Percentiles rank a stretch among this genome's conserved stretches.
Conservation (phyloP, 2,888 invertebrate genomes). For the Silvanus unidentatus region DNA sequence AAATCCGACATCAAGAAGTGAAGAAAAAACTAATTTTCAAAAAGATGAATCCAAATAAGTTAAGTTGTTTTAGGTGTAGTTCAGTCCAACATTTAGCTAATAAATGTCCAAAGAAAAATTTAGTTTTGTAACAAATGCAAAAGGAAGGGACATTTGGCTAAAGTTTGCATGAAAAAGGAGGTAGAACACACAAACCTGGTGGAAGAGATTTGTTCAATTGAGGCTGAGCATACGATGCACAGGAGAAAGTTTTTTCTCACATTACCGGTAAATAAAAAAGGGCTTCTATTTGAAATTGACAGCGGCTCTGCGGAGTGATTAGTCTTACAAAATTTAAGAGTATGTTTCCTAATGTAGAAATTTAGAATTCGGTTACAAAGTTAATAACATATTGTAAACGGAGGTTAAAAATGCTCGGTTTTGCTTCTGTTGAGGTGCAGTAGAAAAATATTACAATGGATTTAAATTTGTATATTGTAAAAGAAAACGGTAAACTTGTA, state of each 20-base stretch:
- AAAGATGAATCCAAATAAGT: slow-evolving; percentile 2
- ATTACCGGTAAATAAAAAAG: not conserved
- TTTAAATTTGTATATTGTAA: slow-evolving; percentile 11
- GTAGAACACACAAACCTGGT: not conserved
- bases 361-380: not conserved
- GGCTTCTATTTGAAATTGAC: slow-evolving; percentile 6
- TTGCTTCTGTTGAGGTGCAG: not conserved
- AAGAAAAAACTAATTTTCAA: not conserved
- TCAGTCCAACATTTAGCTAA: slow-evolving; percentile 1
- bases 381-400: not conserved
- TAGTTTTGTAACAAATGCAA: not conserved
- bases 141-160: slow-evolving; percentile 2
- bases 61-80: slow-evolving; percentile 6
- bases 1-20: too few relatives aligned
- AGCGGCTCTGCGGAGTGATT: slow-evolving; percentile 5
- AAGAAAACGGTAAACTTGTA: slow-evolving; percentile 21
- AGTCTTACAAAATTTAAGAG: not conserved
- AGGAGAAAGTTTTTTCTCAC: slow-evolving; percentile 4
- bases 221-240: not conserved
- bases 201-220: not conserved
- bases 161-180: slow-evolving; percentile 1
- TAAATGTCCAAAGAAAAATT: not conserved
- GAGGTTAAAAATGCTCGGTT: slow-evolving; percentile 10
- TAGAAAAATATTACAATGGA: not conserved
- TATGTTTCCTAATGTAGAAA: not conserved